Evolutionary conservation across 1,140 invertebrate genomes (phyloP).

Genomic region (Pachyrhynchus sulphureomaculatus): DNA sequence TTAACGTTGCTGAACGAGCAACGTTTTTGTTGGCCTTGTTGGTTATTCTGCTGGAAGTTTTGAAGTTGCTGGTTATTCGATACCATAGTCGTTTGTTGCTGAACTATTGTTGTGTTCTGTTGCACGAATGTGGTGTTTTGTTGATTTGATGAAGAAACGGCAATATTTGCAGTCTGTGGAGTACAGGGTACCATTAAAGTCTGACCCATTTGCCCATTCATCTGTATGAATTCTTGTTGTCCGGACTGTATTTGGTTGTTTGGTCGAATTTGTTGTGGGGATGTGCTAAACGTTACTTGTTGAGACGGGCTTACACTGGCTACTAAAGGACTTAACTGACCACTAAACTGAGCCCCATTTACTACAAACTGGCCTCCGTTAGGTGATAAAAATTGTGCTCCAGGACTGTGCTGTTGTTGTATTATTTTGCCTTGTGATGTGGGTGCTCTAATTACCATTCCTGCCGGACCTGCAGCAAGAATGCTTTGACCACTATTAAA

Average conservation of each 20-base stretch:
- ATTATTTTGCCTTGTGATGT: constrained; percentile 71
- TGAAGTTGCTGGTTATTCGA: constrained; percentile 64
- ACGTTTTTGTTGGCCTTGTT: constrained; percentile 34
- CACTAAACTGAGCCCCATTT: constrained; percentile 72
- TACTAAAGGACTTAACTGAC: constrained; percentile 75
- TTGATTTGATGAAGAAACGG: constrained; percentile 61
- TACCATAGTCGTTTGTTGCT: constrained; percentile 69
- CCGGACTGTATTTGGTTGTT: constrained; percentile 51
- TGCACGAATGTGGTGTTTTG: constrained; percentile 73
- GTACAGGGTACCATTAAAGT: constrained; percentile 76
- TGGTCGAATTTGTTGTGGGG: constrained; percentile 58
- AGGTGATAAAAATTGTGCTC: constrained; percentile 71
- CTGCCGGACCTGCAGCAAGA: constrained; percentile 67
- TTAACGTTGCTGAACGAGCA: constrained; percentile 38
- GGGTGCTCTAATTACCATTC: constrained; percentile 76
- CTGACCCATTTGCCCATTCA: constrained; percentile 67
- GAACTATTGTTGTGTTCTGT: constrained; percentile 68
- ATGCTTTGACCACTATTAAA: constrained; percentile 64
- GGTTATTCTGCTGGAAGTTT: constrained; percentile 40
- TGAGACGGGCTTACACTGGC: constrained; percentile 72
- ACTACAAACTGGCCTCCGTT: constrained; percentile 71
- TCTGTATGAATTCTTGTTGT: constrained; percentile 71
- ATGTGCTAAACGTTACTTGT: constrained; percentile 63
- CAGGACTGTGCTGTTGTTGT: constrained; percentile 67
- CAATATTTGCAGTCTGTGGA: constrained; percentile 60